Conservation (phyloP, 2,888 invertebrate species). For the Chelonus formosanus region DNA sequence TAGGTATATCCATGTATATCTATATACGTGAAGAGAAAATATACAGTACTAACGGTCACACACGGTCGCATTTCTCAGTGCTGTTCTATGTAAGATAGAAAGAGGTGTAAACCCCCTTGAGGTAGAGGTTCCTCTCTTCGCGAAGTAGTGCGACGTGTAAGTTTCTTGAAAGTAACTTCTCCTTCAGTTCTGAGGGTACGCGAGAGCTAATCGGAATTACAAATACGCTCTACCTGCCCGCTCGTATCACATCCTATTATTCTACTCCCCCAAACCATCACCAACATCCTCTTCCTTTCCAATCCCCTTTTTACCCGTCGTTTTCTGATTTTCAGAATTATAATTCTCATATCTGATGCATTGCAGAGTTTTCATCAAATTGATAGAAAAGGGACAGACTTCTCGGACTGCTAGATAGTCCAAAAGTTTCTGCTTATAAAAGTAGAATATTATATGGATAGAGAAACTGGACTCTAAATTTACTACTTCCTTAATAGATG, state of each 20-base stretch:
- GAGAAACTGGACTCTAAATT: no score
- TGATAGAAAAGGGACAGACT: neutral
- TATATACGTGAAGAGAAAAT: conserved; percentile 25
- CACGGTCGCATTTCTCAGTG: conserved; percentile 31
- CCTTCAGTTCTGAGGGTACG: conserved; percentile 33
- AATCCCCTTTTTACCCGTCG: conserved; percentile 22
- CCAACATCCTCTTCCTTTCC: conserved; percentile 13
- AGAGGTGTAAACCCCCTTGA: conserved; percentile 18
- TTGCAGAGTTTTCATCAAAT: conserved; percentile 11
- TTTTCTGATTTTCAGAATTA: conserved; percentile 21
- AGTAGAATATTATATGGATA: no score
- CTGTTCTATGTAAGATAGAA: conserved; percentile 7
- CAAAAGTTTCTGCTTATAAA: conserved; percentile 1
- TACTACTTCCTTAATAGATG: no score
- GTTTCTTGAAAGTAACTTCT: conserved; percentile 42
- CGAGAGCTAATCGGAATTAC: conserved; percentile 62
- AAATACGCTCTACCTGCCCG: conserved; percentile 51
- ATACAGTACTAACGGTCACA: conserved; percentile 38
- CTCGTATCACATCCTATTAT: conserved; percentile 36
- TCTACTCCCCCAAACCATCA: conserved; percentile 33
- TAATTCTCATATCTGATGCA: conserved; percentile 16
- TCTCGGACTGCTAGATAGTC: neutral
- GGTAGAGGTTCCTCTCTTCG: neutral
- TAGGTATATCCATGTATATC: conserved; percentile 28
- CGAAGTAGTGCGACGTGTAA: conserved; percentile 32